phyloP scores from a whole-genome alignment of 64 coral and sea anemone genomes.

The Pocillopora verrucosa region DNA sequence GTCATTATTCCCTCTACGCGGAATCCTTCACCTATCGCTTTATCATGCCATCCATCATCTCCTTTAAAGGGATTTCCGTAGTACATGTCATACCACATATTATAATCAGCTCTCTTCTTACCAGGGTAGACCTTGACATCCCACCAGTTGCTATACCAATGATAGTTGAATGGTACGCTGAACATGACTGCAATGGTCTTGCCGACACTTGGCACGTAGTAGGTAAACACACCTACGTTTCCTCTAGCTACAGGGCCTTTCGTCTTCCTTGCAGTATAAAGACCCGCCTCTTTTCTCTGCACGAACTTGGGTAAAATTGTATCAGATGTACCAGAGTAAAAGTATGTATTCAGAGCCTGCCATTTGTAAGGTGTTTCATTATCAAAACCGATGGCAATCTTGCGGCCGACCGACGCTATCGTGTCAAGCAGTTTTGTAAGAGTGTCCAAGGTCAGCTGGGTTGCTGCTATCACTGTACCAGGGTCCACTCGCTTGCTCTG shows the following conservation, averaged over 20 bases:
- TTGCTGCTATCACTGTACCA: too few species aligned
- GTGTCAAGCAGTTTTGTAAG: neutral
- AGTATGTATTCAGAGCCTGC: neutral
- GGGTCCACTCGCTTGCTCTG: too few species aligned
- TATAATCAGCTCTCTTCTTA: conserved; percentile 3
- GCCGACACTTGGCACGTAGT: conserved; percentile 4
- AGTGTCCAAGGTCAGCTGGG: neutral
- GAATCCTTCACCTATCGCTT: too few species aligned
- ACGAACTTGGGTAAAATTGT: neutral
- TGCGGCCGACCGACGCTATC: neutral
- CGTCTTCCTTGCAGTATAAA: conserved; percentile 3
- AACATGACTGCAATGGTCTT: conserved; percentile 33
- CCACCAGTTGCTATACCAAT: conserved; percentile 43
- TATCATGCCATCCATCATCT: conserved; percentile 10
- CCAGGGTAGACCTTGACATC: conserved; percentile 43
- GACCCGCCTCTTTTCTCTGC: too few species aligned
- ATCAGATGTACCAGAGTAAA: conserved; percentile 24
- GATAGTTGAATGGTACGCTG: conserved; percentile 41
- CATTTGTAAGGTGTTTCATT: conserved; percentile 3
- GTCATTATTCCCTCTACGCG: too few species aligned
- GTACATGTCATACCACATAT: conserved; percentile 49
- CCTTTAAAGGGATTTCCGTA: conserved; percentile 13
- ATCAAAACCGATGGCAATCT: conserved; percentile 16
- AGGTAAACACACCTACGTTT: conserved; percentile 46
- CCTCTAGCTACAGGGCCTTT: conserved; percentile 7